A percentile compares a stretch with the other conserved stretches of the same genome.
These are phyloP conservation scores for Leucoma salicis DNA, from an alignment of 2,888 invertebrate species.

Conservation along the genomic window DNA sequence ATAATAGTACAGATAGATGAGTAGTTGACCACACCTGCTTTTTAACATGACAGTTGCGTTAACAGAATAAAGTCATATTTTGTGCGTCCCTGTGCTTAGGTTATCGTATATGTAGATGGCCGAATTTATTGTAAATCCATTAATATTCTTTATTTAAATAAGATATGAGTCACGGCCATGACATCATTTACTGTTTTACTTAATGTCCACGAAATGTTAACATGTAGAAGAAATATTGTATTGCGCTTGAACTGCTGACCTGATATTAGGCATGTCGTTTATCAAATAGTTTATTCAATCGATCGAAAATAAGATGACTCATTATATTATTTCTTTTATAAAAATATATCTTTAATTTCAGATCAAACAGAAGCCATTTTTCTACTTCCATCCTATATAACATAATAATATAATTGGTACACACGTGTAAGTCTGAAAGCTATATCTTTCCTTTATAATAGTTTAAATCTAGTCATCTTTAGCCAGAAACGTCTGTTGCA, in stretches of 20 bases:
- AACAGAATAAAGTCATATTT: conserved; percentile 29
- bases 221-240: conserved; percentile 71
- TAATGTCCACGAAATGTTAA: conserved; percentile 65
- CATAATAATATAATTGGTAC: neutral
- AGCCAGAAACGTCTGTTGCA: neutral
- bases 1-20: too few species aligned
- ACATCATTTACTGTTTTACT: conserved; percentile 76
- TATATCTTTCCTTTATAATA: neutral
- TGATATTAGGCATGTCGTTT: conserved; percentile 56
- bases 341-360: conserved; percentile 29
- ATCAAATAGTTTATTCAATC: conserved; percentile 50
- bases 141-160: conserved; percentile 55
- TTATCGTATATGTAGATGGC: conserved; percentile 36
- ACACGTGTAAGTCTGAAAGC: neutral
- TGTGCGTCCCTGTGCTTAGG: conserved; percentile 23
- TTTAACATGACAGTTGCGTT: conserved; percentile 36
- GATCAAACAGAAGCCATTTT: conserved; percentile 32
- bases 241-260: conserved; percentile 76
- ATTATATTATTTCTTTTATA: conserved; percentile 31
- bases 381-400: conserved; percentile 21
- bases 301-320: conserved; percentile 56
- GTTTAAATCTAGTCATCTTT: neutral
- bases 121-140: conserved; percentile 47
- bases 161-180: conserved; percentile 66
- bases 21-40: conserved; percentile 37